Conservation (phyloP, 1,140 invertebrate genomes). For the Dufourea novaeangliae region DNA sequence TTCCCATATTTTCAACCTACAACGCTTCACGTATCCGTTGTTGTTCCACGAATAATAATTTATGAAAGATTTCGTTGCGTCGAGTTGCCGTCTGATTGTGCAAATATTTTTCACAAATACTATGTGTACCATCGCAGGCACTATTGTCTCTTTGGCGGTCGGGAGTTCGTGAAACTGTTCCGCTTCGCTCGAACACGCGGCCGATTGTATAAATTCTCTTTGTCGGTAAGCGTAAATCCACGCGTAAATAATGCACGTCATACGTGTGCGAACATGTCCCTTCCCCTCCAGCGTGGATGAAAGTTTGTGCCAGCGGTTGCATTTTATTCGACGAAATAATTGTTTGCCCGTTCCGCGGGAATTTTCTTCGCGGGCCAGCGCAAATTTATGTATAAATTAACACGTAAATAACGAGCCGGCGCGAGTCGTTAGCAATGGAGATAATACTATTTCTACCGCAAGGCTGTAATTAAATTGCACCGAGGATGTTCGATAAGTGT, state of each 20-base stretch:
- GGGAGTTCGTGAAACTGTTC: neutral
- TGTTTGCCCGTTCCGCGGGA: constrained; percentile 5
- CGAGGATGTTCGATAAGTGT: constrained; percentile 21
- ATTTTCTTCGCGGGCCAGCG: constrained; percentile 2
- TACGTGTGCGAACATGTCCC: constrained; percentile 19
- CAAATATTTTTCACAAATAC: constrained; percentile 35
- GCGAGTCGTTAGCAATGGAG: constrained; percentile 23
- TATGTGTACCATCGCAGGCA: neutral
- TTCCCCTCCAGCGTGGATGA: constrained; percentile 32
- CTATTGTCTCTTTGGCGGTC: constrained; percentile 12
- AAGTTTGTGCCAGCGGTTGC: constrained; percentile 2
- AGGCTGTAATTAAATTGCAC: constrained; percentile 24
- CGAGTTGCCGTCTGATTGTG: neutral
- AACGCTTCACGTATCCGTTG: neutral
- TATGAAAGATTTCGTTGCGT: neutral
- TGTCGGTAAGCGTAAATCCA: constrained; percentile 36
- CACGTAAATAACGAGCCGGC: constrained; percentile 20
- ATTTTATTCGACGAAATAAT: constrained; percentile 35
- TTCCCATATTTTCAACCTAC: neutral
- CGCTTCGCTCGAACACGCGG: constrained; percentile 30
- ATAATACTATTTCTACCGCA: constrained; percentile 12
- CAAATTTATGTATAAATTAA: constrained; percentile 45
- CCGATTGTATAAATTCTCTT: constrained; percentile 39
- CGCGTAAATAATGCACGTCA: constrained; percentile 41
- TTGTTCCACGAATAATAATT: neutral